Conservation (phyloP, 2,113 vertebrate species). For the Spizaetus ornatus region DNA sequence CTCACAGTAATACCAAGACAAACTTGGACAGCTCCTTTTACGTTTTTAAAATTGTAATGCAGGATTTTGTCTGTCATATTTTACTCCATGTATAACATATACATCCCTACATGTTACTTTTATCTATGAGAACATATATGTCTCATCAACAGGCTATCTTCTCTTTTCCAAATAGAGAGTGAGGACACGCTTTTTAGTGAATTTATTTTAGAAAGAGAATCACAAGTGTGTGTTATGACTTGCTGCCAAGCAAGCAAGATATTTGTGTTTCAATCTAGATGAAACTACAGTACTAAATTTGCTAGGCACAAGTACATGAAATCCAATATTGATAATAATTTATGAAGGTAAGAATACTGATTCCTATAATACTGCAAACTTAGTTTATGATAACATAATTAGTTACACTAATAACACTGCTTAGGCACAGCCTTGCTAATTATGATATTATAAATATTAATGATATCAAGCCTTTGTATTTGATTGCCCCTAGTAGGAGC, state of each 20-base stretch:
- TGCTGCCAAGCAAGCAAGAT: not conserved
- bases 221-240: not conserved
- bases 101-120: not conserved
- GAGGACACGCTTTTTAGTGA: not conserved
- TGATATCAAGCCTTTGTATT: constrained; percentile 66
- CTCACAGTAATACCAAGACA: not conserved
- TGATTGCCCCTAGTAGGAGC: constrained; percentile 65
- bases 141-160: not conserved
- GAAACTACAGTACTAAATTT: constrained; percentile 42
- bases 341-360: constrained; percentile 52
- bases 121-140: not conserved
- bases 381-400: constrained; percentile 73
- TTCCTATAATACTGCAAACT: constrained; percentile 56
- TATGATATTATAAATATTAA: constrained; percentile 77
- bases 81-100: not conserved
- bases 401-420: constrained; percentile 69
- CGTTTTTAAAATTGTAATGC: not conserved
- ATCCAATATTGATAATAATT: constrained; percentile 61
- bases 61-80: not conserved
- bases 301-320: constrained; percentile 38
- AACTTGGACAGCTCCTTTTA: not conserved
- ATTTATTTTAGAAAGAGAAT: not conserved
- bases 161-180: not conserved
- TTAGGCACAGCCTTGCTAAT: constrained; percentile 70
- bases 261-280: constrained; percentile 9